Percentiles rank a stretch among this genome's conserved stretches.
phyloP scores from a whole-genome alignment of 2,888 invertebrate species.

The Dynastes grantii region DNA sequence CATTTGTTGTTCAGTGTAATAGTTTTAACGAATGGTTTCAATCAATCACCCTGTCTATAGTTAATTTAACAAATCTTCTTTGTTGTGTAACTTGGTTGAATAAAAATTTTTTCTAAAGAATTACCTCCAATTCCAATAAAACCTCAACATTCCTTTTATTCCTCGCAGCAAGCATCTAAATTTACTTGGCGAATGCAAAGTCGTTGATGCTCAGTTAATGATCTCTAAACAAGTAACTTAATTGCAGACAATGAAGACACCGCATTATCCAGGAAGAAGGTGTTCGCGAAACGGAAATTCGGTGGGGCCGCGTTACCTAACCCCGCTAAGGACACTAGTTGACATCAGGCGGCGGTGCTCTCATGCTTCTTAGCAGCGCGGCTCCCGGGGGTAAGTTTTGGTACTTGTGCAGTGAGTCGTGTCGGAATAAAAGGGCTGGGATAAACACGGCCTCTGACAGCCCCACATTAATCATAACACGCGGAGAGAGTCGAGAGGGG shows the following conservation, averaged over 20 bases:
- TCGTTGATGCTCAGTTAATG: constrained; percentile 18
- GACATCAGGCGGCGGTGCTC: constrained; percentile 42
- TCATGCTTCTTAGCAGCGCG: constrained; percentile 47
- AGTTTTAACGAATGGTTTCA: too few species aligned
- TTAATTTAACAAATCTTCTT: too few species aligned
- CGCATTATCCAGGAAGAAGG: constrained; percentile 36
- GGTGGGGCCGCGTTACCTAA: constrained; percentile 17
- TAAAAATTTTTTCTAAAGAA: too few species aligned
- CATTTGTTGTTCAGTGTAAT: too few species aligned
- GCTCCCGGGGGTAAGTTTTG: constrained; percentile 69
- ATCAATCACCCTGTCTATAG: too few species aligned
- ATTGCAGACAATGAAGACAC: constrained; percentile 40
- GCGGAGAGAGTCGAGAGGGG: constrained; percentile 60
- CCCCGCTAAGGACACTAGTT: constrained; percentile 45
- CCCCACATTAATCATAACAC: constrained; percentile 69
- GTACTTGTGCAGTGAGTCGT: constrained; percentile 70
- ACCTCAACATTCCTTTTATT: too few species aligned
- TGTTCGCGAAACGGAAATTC: constrained; percentile 45
- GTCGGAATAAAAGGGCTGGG: constrained; percentile 67
- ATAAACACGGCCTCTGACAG: constrained; percentile 67
- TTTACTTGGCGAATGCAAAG: too few species aligned
- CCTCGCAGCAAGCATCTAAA: too few species aligned
- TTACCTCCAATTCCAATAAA: too few species aligned
- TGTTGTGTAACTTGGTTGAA: too few species aligned
- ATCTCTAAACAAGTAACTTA: constrained; percentile 42